phyloP scores from a whole-genome alignment of 2,113 vertebrate genomes.

The Grammomys surdaster region DNA sequence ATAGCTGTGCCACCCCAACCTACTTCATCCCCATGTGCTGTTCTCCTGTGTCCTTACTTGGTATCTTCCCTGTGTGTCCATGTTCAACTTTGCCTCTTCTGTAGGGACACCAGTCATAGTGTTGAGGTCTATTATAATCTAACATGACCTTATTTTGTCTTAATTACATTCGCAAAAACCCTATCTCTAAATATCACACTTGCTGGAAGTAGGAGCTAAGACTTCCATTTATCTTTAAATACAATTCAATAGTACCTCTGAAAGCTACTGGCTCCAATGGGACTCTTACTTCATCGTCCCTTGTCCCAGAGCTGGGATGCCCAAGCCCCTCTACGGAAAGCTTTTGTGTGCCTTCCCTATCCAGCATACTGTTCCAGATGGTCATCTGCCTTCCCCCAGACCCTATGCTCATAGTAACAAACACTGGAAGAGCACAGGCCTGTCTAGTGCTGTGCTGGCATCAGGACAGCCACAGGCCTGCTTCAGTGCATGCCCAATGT shows the following conservation, averaged over 20 bases:
- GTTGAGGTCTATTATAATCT: background rate
- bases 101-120: background rate
- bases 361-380: background rate
- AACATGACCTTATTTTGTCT: background rate
- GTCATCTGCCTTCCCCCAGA: background rate
- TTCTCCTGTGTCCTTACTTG: background rate
- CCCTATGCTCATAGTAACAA: background rate
- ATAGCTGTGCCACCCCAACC: background rate
- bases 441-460: background rate
- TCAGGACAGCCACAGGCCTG: background rate
- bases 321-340: background rate
- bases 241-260: background rate
- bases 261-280: background rate
- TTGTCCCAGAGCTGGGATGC: background rate
- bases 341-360: background rate
- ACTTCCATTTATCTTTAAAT: background rate
- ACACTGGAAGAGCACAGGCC: background rate
- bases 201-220: background rate
- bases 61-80: background rate
- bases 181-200: background rate
- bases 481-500: accelerated
- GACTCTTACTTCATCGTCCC: background rate
- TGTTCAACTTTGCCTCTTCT: background rate
- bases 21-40: accelerated
- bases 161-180: background rate